These are phyloP conservation scores for Arctopsyche grandis DNA, from an alignment of 1,140 invertebrate genomes.

Conservation along the genomic window DNA sequence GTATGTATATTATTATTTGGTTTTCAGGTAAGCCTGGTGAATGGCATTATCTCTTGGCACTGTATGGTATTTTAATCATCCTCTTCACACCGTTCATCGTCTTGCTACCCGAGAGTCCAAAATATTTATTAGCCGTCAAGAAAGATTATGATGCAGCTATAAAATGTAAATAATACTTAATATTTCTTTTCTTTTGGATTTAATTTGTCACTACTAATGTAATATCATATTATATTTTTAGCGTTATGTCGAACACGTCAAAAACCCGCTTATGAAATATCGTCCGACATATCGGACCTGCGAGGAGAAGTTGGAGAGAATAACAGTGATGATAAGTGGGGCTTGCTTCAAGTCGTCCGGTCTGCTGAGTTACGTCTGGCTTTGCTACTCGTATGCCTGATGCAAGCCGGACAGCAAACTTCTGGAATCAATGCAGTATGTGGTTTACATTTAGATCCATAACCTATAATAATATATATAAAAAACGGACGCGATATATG, in stretches of 20 bases:
- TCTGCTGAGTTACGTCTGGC: slow-evolving; percentile 72
- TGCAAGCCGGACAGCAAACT: slow-evolving; percentile 86
- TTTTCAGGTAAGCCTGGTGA: slow-evolving; percentile 66
- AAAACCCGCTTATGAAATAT: slow-evolving; percentile 60
- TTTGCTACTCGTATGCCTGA: slow-evolving; percentile 75
- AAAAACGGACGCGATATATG: no score
- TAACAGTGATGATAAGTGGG: slow-evolving; percentile 64
- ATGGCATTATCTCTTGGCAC: slow-evolving; percentile 79
- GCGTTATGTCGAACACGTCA: slow-evolving; percentile 68
- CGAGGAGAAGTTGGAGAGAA: slow-evolving; percentile 63
- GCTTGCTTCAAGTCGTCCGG: slow-evolving; percentile 66
- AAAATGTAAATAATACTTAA: slow-evolving; percentile 65
- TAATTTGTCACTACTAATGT: background rate
- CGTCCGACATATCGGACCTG: slow-evolving; percentile 63
- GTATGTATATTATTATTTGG: no score
- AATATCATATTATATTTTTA: slow-evolving; percentile 56
- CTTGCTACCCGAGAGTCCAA: slow-evolving; percentile 85
- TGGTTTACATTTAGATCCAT: slow-evolving; percentile 43
- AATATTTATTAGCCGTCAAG: slow-evolving; percentile 81
- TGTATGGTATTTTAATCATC: slow-evolving; percentile 70
- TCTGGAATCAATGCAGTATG: slow-evolving; percentile 88
- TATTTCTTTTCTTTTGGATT: background rate
- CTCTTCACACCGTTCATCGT: slow-evolving; percentile 70
- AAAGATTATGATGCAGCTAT: slow-evolving; percentile 71
- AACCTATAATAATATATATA: background rate